Conservation (phyloP, 2,113 vertebrate genomes). For the Tonatia bakeri region DNA sequence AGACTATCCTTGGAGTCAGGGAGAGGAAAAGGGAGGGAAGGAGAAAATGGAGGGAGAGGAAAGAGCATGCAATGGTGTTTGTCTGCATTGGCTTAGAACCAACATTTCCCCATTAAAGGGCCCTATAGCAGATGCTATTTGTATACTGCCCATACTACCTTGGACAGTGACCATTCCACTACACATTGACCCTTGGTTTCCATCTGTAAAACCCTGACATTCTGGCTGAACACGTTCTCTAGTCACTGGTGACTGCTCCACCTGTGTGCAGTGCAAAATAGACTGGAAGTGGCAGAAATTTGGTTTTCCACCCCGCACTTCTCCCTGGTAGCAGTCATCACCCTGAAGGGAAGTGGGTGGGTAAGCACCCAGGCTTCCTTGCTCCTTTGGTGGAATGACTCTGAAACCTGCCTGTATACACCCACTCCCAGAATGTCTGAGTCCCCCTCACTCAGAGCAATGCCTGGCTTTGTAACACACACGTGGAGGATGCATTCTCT, state of each 20-base stretch:
- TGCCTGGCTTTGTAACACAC: neutral
- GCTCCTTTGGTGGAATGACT: neutral
- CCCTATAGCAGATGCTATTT: neutral
- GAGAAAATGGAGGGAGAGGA: neutral
- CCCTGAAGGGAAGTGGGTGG: neutral
- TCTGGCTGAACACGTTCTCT: neutral
- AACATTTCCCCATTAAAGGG: neutral
- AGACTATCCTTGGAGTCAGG: neutral
- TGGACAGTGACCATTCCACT: neutral
- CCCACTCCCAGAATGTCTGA: neutral
- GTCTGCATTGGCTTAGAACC: neutral
- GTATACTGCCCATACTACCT: accelerated
- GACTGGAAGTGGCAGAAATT: neutral
- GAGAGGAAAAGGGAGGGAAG: neutral
- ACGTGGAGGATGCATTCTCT: neutral
- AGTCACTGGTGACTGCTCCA: neutral
- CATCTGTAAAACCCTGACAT: neutral
- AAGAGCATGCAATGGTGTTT: neutral
- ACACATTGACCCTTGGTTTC: neutral
- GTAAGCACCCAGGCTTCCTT: neutral
- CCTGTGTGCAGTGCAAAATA: neutral
- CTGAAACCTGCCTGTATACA: neutral
- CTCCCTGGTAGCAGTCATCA: neutral
- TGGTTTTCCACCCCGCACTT: neutral
- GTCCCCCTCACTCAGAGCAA: neutral